phyloP scores from a whole-genome alignment of 2,113 vertebrate genomes.

The Rhinopomastus cyanomelas region DNA sequence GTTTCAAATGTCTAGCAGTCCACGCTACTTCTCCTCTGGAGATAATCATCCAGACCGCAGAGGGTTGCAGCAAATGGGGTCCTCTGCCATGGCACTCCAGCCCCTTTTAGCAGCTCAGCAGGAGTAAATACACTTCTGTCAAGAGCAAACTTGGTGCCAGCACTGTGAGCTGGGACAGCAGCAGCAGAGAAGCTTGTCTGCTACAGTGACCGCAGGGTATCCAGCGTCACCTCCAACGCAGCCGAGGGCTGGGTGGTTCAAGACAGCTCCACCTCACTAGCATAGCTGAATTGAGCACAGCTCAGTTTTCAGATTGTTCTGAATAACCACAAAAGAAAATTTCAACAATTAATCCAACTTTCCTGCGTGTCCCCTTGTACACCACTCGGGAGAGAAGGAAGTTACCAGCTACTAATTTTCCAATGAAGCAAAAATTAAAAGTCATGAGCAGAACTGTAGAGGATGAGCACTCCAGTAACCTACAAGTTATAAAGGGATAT shows the following conservation, averaged over 20 bases:
- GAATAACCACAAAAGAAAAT: neutral
- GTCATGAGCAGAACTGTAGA: neutral
- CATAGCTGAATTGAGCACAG: neutral
- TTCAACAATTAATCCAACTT: neutral
- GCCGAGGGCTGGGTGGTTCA: rapidly evolving
- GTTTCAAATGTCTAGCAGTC: neutral
- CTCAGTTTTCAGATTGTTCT: neutral
- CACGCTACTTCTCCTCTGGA: rapidly evolving
- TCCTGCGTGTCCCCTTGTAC: neutral
- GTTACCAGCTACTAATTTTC: neutral
- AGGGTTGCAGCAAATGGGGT: neutral
- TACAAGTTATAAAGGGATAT: neutral
- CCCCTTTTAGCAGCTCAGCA: neutral
- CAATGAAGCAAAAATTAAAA: neutral
- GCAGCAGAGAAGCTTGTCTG: rapidly evolving
- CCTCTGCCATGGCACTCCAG: neutral
- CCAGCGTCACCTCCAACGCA: rapidly evolving
- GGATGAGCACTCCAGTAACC: neutral
- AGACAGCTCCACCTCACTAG: rapidly evolving
- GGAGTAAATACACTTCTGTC: neutral
- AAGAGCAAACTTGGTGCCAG: neutral
- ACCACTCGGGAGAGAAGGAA: neutral
- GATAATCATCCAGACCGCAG: neutral
- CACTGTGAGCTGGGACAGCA: neutral
- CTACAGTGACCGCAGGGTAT: neutral